Evolutionary conservation across 2,797 vertebrate genomes (phyloP).

Genomic region (Pipistrellus pipistrellus): DNA sequence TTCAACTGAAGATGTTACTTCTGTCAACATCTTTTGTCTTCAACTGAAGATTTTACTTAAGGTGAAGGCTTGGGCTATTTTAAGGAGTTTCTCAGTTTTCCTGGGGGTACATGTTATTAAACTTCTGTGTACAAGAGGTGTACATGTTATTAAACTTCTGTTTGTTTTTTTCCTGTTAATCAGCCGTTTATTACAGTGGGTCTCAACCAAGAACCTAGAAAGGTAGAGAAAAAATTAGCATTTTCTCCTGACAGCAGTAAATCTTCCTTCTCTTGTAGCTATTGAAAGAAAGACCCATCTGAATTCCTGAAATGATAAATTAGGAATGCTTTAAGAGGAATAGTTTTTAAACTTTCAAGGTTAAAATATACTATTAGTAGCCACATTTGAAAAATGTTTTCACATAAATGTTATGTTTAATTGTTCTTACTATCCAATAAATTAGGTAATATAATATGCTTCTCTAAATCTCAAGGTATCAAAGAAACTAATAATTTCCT

Average conservation of each 20-base stretch:
- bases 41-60: neutral
- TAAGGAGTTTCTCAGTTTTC: neutral
- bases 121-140: neutral
- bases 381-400: neutral
- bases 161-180: neutral
- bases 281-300: neutral
- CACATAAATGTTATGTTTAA: constrained; percentile 4
- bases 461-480: neutral
- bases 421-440: neutral
- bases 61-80: neutral
- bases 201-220: neutral
- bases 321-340: neutral
- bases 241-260: neutral
- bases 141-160: neutral
- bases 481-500: neutral
- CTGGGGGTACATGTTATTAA: neutral
- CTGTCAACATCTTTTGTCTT: neutral
- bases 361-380: neutral
- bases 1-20: neutral
- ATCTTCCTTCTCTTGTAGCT: constrained; percentile 5
- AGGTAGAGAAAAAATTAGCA: neutral
- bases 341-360: constrained; percentile 37
- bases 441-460: neutral
- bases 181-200: neutral
- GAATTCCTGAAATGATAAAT: constrained; percentile 23